These are phyloP conservation scores for Cebus imitator DNA, from an alignment of 2,113 vertebrate genomes.

Conservation along the genomic window DNA sequence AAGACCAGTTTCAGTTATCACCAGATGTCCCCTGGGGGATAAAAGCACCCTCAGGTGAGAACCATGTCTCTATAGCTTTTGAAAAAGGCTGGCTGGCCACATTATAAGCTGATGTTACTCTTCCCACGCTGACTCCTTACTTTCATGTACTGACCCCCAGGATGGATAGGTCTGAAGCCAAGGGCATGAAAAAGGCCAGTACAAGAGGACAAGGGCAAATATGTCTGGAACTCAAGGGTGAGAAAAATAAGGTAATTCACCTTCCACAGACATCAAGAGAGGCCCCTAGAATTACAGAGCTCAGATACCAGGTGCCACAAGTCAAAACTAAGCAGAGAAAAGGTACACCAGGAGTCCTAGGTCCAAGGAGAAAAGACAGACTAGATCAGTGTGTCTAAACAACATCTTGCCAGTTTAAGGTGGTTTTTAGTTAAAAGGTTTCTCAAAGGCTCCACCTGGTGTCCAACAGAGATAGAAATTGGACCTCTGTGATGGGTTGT, in stretches of 20 bases:
- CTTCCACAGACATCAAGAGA: neutral
- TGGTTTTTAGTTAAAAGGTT: neutral
- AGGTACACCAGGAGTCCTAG: neutral
- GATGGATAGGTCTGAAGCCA: neutral
- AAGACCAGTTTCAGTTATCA: neutral
- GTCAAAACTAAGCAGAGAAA: neutral
- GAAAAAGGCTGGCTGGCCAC: neutral
- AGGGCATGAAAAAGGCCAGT: neutral
- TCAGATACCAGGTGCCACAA: neutral
- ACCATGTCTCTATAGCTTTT: neutral
- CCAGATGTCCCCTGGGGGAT: neutral
- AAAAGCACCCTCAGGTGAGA: neutral
- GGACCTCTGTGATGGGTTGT: neutral
- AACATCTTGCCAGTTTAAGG: neutral
- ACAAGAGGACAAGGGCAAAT: neutral
- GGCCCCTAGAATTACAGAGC: neutral
- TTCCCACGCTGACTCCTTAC: neutral
- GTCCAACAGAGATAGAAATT: neutral
- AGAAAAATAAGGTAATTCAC: neutral
- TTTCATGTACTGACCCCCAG: neutral
- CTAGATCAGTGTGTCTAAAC: neutral
- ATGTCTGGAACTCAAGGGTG: neutral
- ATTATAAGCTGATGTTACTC: neutral
- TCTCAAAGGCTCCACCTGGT: neutral
- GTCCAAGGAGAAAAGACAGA: neutral